Conservation (phyloP, 2,113 vertebrate genomes). For the Heteronetta atricapilla region DNA sequence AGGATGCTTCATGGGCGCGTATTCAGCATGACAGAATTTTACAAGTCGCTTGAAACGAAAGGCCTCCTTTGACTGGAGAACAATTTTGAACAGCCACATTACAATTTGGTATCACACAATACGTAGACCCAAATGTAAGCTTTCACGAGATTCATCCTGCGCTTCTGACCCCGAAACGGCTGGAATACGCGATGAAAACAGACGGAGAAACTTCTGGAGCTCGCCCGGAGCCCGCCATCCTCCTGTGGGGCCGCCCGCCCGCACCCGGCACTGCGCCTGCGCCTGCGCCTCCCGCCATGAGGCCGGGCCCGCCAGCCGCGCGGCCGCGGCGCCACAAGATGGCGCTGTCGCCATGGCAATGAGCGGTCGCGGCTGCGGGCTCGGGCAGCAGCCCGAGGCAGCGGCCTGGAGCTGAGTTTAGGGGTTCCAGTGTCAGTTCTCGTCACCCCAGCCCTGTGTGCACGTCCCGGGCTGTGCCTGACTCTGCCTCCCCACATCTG, state of each 20-base stretch:
- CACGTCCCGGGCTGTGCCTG: rapidly evolving
- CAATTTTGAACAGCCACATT: not conserved
- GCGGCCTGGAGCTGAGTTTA: rapidly evolving
- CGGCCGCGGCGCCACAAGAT: not conserved
- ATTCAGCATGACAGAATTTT: not conserved
- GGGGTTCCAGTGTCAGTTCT: not conserved
- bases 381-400: rapidly evolving
- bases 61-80: not conserved
- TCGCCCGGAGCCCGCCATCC: rapidly evolving
- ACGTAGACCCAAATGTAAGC: not conserved
- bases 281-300: not conserved
- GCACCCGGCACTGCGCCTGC: not conserved
- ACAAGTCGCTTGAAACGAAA: not conserved
- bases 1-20: not conserved
- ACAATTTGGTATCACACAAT: no score
- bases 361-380: not conserved
- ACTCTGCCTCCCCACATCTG: not conserved
- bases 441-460: not conserved
- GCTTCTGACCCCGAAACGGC: not conserved
- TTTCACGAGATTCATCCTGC: not conserved
- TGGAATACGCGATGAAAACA: not conserved
- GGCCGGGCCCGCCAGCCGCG: not conserved
- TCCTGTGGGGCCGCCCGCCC: no score
- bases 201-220: rapidly evolving
- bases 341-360: not conserved